phyloP scores from a whole-genome alignment of 2,113 vertebrate species.

The Diglossa brunneiventris region DNA sequence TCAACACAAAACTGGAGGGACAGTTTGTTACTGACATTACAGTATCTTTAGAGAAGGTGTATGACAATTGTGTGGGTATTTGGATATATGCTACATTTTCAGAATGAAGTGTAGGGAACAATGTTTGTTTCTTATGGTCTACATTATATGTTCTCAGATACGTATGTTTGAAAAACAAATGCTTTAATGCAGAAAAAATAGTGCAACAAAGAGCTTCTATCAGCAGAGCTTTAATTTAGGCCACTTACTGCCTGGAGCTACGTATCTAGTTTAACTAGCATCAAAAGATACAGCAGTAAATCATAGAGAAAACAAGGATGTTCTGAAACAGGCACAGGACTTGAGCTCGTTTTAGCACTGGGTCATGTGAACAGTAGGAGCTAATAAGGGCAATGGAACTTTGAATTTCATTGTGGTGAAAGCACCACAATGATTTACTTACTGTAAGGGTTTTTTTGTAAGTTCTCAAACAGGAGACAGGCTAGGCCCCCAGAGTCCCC shows the following conservation, averaged over 20 bases:
- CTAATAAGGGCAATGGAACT: background rate
- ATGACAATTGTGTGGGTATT: background rate
- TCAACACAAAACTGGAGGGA: background rate
- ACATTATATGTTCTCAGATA: background rate
- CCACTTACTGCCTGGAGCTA: constrained; percentile 31
- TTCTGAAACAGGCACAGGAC: constrained; percentile 3
- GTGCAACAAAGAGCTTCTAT: background rate
- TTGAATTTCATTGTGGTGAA: background rate
- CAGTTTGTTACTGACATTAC: background rate
- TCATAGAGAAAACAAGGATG: constrained; percentile 14
- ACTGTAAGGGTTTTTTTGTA: background rate
- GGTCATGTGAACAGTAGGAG: background rate
- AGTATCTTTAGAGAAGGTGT: background rate
- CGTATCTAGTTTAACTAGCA: constrained; percentile 27
- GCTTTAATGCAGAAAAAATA: background rate
- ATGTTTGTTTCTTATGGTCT: background rate
- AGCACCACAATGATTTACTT: background rate
- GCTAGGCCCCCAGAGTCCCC: background rate
- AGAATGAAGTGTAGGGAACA: background rate
- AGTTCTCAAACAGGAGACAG: background rate
- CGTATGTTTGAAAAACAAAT: background rate
- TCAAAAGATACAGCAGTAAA: background rate
- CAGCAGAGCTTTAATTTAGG: constrained; percentile 35
- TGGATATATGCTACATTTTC: background rate
- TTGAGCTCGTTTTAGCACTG: background rate